Evolutionary conservation across 1,140 invertebrate species (phyloP).

Genomic region (Lucilia cuprina): DNA sequence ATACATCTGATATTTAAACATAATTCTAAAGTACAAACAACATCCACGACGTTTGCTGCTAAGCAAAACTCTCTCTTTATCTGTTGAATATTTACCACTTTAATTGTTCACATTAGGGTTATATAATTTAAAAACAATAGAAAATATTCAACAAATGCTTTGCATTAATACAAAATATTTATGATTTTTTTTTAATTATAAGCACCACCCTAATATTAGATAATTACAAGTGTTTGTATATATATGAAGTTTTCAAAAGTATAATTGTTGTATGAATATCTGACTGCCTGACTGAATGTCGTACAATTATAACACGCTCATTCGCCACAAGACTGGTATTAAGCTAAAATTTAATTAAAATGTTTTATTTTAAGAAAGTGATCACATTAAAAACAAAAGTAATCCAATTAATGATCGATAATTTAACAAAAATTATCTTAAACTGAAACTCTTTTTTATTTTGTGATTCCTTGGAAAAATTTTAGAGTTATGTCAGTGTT

Average conservation of each 20-base stretch:
- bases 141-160: no score
- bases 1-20: background rate
- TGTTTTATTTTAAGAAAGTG: no score
- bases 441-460: no score
- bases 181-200: background rate
- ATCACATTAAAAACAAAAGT: no score
- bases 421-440: no score
- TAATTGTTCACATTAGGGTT: background rate
- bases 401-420: no score
- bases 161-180: no score
- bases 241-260: background rate
- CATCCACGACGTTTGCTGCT: background rate
- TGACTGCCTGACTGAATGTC: background rate
- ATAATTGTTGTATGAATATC: slow-evolving; percentile 3
- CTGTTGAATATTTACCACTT: background rate
- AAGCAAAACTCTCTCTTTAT: background rate
- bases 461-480: no score
- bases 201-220: background rate
- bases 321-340: no score
- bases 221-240: background rate
- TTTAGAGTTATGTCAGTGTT: no score
- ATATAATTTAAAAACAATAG: background rate
- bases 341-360: no score
- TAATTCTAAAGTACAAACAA: background rate
- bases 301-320: no score